phyloP scores from a whole-genome alignment of 2,797 vertebrate species.

The Thunnus albacares region DNA sequence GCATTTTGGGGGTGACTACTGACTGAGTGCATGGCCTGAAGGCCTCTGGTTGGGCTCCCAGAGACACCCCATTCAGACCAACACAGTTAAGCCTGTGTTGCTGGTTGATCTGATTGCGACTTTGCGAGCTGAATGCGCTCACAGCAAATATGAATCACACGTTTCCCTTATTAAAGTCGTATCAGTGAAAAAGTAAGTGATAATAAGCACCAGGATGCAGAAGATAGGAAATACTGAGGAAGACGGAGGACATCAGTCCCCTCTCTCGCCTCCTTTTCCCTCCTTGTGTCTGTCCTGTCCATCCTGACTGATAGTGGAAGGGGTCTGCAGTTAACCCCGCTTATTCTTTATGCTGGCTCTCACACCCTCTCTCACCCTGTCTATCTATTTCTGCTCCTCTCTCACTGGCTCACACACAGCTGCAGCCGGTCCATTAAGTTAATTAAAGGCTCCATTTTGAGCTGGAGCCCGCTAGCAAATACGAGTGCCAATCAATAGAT shows the following conservation, averaged over 20 bases:
- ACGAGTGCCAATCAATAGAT: conserved; percentile 88
- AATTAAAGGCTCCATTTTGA: conserved; percentile 92
- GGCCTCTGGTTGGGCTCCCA: conserved; percentile 21
- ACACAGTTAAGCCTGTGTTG: conserved; percentile 7
- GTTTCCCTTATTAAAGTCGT: not conserved
- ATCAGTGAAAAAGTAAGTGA: conserved; percentile 7
- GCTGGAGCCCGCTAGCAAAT: conserved; percentile 84
- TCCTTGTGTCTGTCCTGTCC: conserved; percentile 49
- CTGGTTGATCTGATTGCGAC: not conserved
- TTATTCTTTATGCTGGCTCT: conserved; percentile 78
- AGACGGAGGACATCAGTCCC: conserved; percentile 36
- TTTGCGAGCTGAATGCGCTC: not conserved
- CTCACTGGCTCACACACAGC: conserved; percentile 81
- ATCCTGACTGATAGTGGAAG: conserved; percentile 74
- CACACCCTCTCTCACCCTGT: conserved; percentile 43
- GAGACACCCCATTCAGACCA: conserved; percentile 16
- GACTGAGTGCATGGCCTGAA: conserved; percentile 35
- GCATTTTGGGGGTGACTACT: conserved; percentile 47
- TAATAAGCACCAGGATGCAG: conserved; percentile 1
- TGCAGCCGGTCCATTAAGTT: conserved; percentile 89
- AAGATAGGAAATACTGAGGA: conserved; percentile 11
- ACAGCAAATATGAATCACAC: not conserved
- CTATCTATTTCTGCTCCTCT: conserved; percentile 74
- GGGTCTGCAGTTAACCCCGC: conserved; percentile 81
- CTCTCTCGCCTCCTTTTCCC: conserved; percentile 26